phyloP scores from a whole-genome alignment of 30 jellyfish, hydroid and myxozoan species.

The Turritopsis dohrnii region DNA sequence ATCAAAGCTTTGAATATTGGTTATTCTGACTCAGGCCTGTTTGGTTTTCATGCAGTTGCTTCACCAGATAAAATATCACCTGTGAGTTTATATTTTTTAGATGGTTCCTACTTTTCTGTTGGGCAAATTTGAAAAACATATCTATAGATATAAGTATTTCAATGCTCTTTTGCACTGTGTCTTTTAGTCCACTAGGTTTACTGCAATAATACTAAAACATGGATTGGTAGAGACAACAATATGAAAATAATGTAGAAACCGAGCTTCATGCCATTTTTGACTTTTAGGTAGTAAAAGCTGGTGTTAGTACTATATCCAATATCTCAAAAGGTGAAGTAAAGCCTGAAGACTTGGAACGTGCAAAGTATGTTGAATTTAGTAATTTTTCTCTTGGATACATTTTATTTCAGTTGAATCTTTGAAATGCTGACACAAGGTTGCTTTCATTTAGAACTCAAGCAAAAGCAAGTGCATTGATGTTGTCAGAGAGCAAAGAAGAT shows the following conservation, averaged over 20 bases:
- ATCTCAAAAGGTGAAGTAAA: constrained; percentile 61
- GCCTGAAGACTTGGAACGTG: constrained; percentile 65
- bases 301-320: constrained; percentile 42
- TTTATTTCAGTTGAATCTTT: constrained; percentile 7
- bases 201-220: not conserved
- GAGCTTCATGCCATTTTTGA: not conserved
- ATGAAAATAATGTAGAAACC: too few species aligned
- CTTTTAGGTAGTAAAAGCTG: constrained; percentile 68
- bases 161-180: too few species aligned
- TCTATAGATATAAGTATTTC: not conserved
- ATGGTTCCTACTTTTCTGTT: not conserved
- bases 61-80: constrained; percentile 48
- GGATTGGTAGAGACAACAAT: not conserved
- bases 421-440: not conserved
- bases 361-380: constrained; percentile 45
- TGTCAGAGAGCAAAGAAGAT: constrained; percentile 55
- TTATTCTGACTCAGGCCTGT: constrained; percentile 78
- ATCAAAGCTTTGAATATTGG: constrained; percentile 51
- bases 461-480: constrained; percentile 77
- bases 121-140: not conserved
- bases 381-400: not conserved
- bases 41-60: constrained; percentile 80
- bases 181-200: too few species aligned
- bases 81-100: constrained; percentile 22
- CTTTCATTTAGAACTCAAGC: constrained; percentile 55